Evolutionary conservation across 2,113 vertebrate species (phyloP).

Genomic region (Regulus satrapa): DNA sequence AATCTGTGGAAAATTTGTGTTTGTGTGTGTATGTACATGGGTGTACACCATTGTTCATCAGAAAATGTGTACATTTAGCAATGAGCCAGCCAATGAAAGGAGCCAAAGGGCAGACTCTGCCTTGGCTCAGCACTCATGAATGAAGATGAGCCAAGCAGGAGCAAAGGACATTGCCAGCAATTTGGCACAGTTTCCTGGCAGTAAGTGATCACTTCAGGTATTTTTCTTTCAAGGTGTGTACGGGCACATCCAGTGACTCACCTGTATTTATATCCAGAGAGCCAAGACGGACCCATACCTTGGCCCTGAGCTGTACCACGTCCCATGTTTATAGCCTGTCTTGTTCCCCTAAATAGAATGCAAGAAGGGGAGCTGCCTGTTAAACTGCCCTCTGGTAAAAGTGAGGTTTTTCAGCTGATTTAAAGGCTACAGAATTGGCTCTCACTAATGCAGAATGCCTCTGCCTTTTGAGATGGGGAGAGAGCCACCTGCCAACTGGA

Average conservation of each 20-base stretch:
- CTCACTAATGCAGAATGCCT: neutral
- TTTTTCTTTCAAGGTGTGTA: conserved; percentile 66
- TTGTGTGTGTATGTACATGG: neutral
- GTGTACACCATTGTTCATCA: neutral
- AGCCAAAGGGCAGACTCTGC: conserved; percentile 30
- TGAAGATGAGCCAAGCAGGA: conserved; percentile 60
- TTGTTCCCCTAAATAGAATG: neutral
- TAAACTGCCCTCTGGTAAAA: neutral
- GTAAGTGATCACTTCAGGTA: conserved; percentile 37
- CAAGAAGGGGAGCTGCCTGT: neutral
- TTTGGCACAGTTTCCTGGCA: conserved; percentile 57
- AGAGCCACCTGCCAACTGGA: neutral
- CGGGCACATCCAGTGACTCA: conserved; percentile 61
- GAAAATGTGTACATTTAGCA: neutral
- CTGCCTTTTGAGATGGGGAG: neutral
- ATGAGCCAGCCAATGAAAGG: neutral
- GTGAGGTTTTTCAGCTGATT: neutral
- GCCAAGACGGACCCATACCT: neutral
- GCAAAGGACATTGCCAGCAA: conserved; percentile 50
- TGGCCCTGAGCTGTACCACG: conserved; percentile 7
- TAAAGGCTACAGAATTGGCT: neutral
- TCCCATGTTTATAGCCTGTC: neutral
- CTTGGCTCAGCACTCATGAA: conserved; percentile 26
- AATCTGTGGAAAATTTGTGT: neutral
- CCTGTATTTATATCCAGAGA: conserved; percentile 50